These are phyloP conservation scores for Phylloscopus whistleri DNA, from an alignment of 2,113 vertebrate genomes.

Conservation along the genomic window DNA sequence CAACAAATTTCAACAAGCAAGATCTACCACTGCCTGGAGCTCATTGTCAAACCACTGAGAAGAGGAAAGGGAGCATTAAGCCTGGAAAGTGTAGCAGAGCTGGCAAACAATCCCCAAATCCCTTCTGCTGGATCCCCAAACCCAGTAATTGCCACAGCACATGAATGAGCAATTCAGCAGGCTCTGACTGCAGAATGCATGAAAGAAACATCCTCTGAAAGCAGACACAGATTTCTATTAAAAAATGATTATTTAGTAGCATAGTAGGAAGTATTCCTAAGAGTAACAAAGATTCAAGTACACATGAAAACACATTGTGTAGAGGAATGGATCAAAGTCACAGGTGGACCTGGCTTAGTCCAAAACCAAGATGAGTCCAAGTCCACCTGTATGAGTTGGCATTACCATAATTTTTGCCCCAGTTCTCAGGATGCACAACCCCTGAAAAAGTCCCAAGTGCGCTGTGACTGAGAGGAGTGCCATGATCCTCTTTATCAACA, in stretches of 20 bases:
- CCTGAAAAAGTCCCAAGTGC: not conserved
- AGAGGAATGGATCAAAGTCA: not conserved
- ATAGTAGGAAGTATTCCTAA: not conserved
- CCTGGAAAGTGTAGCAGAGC: not conserved
- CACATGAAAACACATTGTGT: not conserved
- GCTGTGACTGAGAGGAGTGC: not conserved
- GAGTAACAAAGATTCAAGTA: not conserved
- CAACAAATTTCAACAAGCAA: not conserved
- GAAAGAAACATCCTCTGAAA: not conserved
- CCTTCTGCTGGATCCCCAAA: not conserved
- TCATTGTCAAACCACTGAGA: not conserved
- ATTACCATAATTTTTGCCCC: not conserved
- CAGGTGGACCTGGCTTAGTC: not conserved
- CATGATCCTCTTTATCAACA: not conserved
- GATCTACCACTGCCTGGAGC: not conserved
- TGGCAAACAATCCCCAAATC: not conserved
- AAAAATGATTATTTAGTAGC: not conserved
- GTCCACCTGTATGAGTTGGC: not conserved
- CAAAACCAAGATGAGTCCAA: not conserved
- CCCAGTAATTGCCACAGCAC: not conserved
- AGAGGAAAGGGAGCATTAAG: not conserved
- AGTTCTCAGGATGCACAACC: not conserved
- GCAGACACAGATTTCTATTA: not conserved
- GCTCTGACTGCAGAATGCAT: not conserved
- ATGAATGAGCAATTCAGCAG: not conserved